These are phyloP conservation scores for Epinotia bilunana DNA, from an alignment of 2,888 invertebrate genomes.

Conservation along the genomic window DNA sequence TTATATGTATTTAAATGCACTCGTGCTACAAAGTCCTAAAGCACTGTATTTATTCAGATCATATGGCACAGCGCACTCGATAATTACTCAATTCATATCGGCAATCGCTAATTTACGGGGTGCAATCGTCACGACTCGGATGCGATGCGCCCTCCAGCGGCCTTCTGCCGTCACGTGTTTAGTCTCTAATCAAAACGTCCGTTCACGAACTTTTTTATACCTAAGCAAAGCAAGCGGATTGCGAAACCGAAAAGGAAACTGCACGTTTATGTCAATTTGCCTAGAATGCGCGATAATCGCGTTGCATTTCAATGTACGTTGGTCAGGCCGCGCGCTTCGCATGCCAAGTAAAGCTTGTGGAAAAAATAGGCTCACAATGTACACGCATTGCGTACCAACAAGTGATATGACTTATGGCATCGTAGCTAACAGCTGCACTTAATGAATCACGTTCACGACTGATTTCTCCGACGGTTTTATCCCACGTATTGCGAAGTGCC, in stretches of 20 bases:
- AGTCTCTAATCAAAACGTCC: slow-evolving; percentile 45
- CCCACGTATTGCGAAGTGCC: slow-evolving; percentile 39
- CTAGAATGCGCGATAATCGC: slow-evolving; percentile 53
- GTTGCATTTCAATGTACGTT: slow-evolving; percentile 54
- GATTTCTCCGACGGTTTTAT: slow-evolving; percentile 35
- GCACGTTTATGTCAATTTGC: slow-evolving; percentile 54
- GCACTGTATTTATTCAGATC: slow-evolving; percentile 44
- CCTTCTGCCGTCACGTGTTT: slow-evolving; percentile 45
- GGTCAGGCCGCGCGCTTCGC: slow-evolving; percentile 53
- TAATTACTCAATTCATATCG: slow-evolving; percentile 43
- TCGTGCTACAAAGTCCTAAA: slow-evolving; percentile 33
- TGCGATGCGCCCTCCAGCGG: slow-evolving; percentile 43
- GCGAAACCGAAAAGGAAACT: slow-evolving; percentile 47
- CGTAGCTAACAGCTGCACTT: slow-evolving; percentile 25
- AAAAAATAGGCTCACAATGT: slow-evolving; percentile 46
- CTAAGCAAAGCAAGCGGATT: slow-evolving; percentile 36
- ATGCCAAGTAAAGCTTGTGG: slow-evolving; percentile 55
- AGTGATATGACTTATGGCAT: slow-evolving; percentile 29
- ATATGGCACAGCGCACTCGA: slow-evolving; percentile 30
- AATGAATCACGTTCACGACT: slow-evolving; percentile 31
- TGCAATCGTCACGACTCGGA: slow-evolving; percentile 55
- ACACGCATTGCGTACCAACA: slow-evolving; percentile 21
- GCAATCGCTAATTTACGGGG: slow-evolving; percentile 48
- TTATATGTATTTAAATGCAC: neutral
- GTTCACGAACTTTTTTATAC: slow-evolving; percentile 33